Percentiles rank a stretch among this genome's conserved stretches.
phyloP scores from a whole-genome alignment of 2,888 invertebrate genomes.

The Drosophila engyochracea region DNA sequence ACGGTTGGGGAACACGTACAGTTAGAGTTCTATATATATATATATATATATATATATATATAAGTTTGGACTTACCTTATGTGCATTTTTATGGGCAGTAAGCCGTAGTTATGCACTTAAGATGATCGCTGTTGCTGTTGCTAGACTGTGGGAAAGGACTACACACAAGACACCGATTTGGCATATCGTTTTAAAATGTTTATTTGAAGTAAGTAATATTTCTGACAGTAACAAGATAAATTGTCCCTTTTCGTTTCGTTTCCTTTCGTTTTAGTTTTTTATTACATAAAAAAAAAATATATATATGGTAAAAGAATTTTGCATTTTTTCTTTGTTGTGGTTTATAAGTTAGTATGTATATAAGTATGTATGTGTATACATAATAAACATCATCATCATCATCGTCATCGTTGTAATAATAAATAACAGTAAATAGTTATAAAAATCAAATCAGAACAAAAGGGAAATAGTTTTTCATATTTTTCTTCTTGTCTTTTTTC shows the following conservation, averaged over 20 bases:
- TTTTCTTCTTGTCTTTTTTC: slow-evolving; percentile 16
- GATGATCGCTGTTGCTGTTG: slow-evolving; percentile 15
- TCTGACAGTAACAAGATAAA: slow-evolving; percentile 81
- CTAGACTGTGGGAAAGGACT: slow-evolving; percentile 3
- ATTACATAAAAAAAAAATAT: slow-evolving; percentile 41
- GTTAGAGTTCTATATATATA: not conserved
- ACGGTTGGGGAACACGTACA: not conserved
- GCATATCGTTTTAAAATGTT: slow-evolving; percentile 71
- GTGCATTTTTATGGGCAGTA: slow-evolving; percentile 14
- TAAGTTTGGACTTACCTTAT: slow-evolving; percentile 23
- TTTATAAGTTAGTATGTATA: slow-evolving; percentile 39
- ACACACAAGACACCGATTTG: slow-evolving; percentile 17
- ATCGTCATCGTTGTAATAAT: slow-evolving; percentile 40
- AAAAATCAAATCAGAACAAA: slow-evolving; percentile 45
- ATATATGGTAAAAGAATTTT: slow-evolving; percentile 52
- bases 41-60: not conserved
- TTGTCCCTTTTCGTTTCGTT: slow-evolving; percentile 45
- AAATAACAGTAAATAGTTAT: slow-evolving; percentile 61
- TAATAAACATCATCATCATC: slow-evolving; percentile 40
- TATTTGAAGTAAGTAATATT: slow-evolving; percentile 81
- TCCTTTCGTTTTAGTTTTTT: slow-evolving; percentile 12
- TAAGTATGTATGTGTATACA: slow-evolving; percentile 45
- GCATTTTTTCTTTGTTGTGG: slow-evolving; percentile 26
- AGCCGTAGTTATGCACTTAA: slow-evolving; percentile 7
- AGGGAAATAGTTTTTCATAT: slow-evolving; percentile 30